These are phyloP conservation scores for Thunnus maccoyii DNA, from an alignment of 2,113 vertebrate species.

Conservation along the genomic window DNA sequence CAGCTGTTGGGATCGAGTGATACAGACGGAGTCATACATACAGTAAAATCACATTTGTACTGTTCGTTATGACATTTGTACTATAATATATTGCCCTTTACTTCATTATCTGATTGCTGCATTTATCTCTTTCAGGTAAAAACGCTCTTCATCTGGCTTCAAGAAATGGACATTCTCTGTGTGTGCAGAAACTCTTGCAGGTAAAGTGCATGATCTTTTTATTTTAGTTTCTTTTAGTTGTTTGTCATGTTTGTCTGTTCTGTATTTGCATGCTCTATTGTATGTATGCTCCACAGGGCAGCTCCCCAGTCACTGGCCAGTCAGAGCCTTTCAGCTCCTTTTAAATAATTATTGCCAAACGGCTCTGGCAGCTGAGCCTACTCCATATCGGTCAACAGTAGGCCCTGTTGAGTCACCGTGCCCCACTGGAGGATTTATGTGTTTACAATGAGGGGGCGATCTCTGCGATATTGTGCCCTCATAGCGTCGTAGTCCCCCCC, in stretches of 20 bases:
- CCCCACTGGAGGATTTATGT: slow-evolving; percentile 64
- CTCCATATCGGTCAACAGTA: slow-evolving; percentile 42
- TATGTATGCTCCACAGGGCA: slow-evolving; percentile 1
- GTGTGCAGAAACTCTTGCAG: slow-evolving; percentile 97
- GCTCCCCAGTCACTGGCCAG: slow-evolving; percentile 13
- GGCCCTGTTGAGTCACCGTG: slow-evolving; percentile 68
- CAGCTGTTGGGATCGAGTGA: no score
- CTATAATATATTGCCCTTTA: not conserved
- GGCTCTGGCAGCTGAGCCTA: slow-evolving; percentile 42
- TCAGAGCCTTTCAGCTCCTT: slow-evolving; percentile 40
- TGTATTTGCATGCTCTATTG: not conserved
- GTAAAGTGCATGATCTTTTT: slow-evolving; percentile 77
- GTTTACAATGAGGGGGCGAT: slow-evolving; percentile 74
- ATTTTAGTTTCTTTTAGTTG: no score
- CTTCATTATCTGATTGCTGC: not conserved
- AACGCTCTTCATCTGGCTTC: slow-evolving; percentile 94
- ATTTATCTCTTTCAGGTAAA: slow-evolving; percentile 86
- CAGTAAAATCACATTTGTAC: not conserved
- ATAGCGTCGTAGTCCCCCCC: slow-evolving; percentile 9
- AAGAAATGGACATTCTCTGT: slow-evolving; percentile 92
- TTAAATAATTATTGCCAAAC: slow-evolving; percentile 59
- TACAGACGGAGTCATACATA: no score
- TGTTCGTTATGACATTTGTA: not conserved
- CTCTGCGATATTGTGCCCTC: slow-evolving; percentile 59
- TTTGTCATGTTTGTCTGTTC: no score